phyloP scores from a whole-genome alignment of 2,888 invertebrate genomes.

The Drosophila percnosoma region DNA sequence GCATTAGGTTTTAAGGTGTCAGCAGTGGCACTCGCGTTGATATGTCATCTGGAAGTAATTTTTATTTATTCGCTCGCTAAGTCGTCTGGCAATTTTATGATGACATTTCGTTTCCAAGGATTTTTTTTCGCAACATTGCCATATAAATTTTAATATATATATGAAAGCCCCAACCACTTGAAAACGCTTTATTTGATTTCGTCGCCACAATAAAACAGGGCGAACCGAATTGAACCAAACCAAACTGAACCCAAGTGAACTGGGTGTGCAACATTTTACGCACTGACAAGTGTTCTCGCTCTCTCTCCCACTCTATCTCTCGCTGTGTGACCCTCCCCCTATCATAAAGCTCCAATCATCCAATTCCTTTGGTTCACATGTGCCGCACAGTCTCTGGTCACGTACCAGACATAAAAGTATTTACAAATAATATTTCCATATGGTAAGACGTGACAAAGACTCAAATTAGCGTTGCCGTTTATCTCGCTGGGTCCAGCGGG shows the following conservation, averaged over 20 bases:
- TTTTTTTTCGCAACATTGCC: slow-evolving; percentile 70
- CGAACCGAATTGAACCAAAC: slow-evolving; percentile 3
- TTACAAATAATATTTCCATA: slow-evolving; percentile 84
- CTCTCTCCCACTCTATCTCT: not conserved
- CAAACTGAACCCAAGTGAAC: slow-evolving; percentile 9
- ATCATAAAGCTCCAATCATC: slow-evolving; percentile 36
- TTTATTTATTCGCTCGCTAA: slow-evolving; percentile 79
- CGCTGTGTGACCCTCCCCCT: not conserved
- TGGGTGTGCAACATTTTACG: slow-evolving; percentile 56
- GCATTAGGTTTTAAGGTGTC: slow-evolving; percentile 81
- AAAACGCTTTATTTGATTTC: slow-evolving; percentile 78
- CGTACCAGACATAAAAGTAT: slow-evolving; percentile 83
- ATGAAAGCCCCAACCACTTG: slow-evolving; percentile 38
- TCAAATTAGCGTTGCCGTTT: slow-evolving; percentile 82
- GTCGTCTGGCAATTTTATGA: slow-evolving; percentile 80
- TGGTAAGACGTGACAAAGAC: slow-evolving; percentile 84
- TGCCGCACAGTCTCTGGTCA: slow-evolving; percentile 74
- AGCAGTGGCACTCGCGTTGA: slow-evolving; percentile 76
- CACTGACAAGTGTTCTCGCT: slow-evolving; percentile 55
- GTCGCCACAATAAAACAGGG: slow-evolving; percentile 73
- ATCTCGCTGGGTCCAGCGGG: slow-evolving; percentile 59
- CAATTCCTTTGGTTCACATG: slow-evolving; percentile 53
- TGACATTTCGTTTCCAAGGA: slow-evolving; percentile 79
- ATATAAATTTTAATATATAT: slow-evolving; percentile 75
- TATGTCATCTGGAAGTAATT: slow-evolving; percentile 81